These are phyloP conservation scores for Myotis yumanensis DNA, from an alignment of 2,113 vertebrate species.

Conservation along the genomic window DNA sequence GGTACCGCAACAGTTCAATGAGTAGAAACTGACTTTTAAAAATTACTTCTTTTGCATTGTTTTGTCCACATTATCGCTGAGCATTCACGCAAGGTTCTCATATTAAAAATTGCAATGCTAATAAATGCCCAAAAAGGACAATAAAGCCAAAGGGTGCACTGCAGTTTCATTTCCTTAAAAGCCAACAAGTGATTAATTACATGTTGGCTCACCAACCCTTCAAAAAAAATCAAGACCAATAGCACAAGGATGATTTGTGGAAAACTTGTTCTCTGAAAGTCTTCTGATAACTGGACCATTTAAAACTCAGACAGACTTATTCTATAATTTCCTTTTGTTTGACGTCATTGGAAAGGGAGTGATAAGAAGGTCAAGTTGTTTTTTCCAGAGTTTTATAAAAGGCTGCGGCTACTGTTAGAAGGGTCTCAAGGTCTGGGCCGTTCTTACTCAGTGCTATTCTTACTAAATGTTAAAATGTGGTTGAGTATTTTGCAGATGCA, in stretches of 20 bases:
- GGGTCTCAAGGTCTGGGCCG: not conserved
- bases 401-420: not conserved
- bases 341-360: slow-evolving; percentile 49
- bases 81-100: not conserved
- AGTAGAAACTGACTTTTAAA: not conserved
- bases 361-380: slow-evolving; percentile 49
- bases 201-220: slow-evolving; percentile 14
- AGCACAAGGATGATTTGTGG: slow-evolving; percentile 54
- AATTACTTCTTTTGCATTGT: not conserved
- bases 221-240: slow-evolving; percentile 45
- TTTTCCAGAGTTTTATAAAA: slow-evolving; percentile 43
- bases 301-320: slow-evolving; percentile 51
- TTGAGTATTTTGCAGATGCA: not conserved
- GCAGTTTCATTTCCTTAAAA: slow-evolving; percentile 64
- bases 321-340: slow-evolving; percentile 59
- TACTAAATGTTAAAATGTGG: not conserved
- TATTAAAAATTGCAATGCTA: not conserved
- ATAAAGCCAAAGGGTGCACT: slow-evolving; percentile 28
- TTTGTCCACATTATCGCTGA: not conserved
- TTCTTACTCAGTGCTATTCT: not conserved
- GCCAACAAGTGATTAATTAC: slow-evolving; percentile 66
- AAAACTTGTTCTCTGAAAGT: slow-evolving; percentile 53
- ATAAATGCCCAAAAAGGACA: slow-evolving; percentile 19
- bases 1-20: not conserved
- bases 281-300: slow-evolving; percentile 49